A percentile compares a stretch with the other conserved stretches of the same genome.
phyloP scores from a whole-genome alignment of 2,113 vertebrate species.

The Isichthys henryi region DNA sequence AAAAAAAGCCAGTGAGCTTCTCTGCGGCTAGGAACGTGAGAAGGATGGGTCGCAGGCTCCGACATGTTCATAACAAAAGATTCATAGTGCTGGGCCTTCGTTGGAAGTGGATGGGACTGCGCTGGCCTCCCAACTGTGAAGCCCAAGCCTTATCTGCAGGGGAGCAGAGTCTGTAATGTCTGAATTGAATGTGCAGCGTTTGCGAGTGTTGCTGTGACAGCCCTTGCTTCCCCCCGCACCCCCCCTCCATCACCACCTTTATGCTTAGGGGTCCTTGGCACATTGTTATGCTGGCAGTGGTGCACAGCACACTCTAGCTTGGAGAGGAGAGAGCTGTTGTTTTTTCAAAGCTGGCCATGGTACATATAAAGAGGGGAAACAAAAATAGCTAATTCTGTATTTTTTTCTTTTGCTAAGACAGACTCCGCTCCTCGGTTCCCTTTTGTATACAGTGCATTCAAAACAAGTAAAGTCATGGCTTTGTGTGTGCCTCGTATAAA shows the following conservation, averaged over 20 bases:
- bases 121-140: neutral
- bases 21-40: neutral
- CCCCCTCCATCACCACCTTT: neutral
- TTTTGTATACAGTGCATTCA: neutral
- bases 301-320: neutral
- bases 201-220: neutral
- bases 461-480: too few species aligned
- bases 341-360: neutral
- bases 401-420: neutral
- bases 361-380: neutral
- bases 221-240: neutral
- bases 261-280: neutral
- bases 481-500: neutral
- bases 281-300: neutral
- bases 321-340: neutral
- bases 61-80: slow-evolving; percentile 4
- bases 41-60: neutral
- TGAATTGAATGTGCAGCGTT: slow-evolving; percentile 7
- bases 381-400: neutral
- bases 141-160: neutral
- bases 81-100: neutral
- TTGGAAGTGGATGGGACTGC: neutral
- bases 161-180: neutral
- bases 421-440: neutral
- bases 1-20: neutral